phyloP scores from a whole-genome alignment of 2,888 invertebrate species.

The Drosophila pseudotalamancana region DNA sequence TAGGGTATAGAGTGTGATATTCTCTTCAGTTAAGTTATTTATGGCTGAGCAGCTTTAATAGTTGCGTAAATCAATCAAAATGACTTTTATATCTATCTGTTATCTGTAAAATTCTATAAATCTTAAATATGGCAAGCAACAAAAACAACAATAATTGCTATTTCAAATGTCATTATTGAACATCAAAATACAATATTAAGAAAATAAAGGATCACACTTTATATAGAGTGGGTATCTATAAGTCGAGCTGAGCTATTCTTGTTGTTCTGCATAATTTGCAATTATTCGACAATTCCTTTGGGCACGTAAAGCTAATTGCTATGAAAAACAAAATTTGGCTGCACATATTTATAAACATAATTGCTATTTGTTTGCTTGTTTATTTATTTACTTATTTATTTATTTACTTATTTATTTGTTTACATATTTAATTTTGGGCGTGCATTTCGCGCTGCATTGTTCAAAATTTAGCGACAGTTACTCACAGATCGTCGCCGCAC shows the following conservation, averaged over 20 bases:
- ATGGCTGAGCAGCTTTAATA: not conserved
- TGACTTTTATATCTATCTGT: not conserved
- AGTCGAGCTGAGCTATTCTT: not conserved
- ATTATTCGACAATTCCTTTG: conserved; percentile 2
- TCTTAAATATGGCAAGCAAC: too few relatives aligned
- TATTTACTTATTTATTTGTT: too few relatives aligned
- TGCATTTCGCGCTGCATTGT: conserved; percentile 30
- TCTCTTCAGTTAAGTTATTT: not conserved
- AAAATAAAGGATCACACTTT: too few relatives aligned
- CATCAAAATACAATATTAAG: too few relatives aligned
- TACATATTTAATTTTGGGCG: conserved; percentile 28
- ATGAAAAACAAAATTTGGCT: conserved; percentile 1
- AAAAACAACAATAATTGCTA: too few relatives aligned
- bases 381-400: too few relatives aligned
- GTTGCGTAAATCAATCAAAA: not conserved
- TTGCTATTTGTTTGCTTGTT: conserved; percentile 22
- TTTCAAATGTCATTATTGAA: too few relatives aligned
- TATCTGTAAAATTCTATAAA: too few relatives aligned
- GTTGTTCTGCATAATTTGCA: not conserved
- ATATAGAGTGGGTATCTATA: not conserved
- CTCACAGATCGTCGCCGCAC: conserved; percentile 21
- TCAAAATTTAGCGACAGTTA: conserved; percentile 33
- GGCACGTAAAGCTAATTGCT: not conserved
- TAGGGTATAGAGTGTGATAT: not conserved
- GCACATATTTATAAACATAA: conserved; percentile 18